phyloP scores from a whole-genome alignment of 2,797 vertebrate genomes.

The Lateolabrax maculatus region DNA sequence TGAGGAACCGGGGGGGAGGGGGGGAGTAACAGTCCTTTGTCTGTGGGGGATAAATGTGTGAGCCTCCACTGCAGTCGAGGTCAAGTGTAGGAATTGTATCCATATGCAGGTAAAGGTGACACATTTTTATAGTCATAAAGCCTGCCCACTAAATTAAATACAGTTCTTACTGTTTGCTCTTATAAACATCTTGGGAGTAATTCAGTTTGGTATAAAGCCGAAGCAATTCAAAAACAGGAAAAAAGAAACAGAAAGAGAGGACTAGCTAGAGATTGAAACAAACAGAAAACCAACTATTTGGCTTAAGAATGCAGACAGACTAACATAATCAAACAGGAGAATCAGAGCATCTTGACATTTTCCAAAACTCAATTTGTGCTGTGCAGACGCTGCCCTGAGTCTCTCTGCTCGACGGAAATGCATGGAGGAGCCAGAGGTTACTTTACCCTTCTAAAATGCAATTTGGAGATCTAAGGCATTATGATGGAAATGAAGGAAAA shows the following conservation, averaged over 20 bases:
- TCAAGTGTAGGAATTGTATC: background rate
- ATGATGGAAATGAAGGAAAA: background rate
- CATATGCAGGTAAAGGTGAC: background rate
- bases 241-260: constrained; percentile 6
- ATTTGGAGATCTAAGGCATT: constrained; percentile 9
- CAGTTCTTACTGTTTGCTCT: background rate
- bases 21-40: background rate
- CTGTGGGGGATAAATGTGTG: constrained; percentile 22
- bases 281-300: constrained; percentile 62
- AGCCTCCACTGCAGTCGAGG: background rate
- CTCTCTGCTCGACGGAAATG: constrained; percentile 54
- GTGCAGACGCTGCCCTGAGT: constrained; percentile 57
- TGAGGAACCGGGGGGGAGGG: background rate
- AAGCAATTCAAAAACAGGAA: constrained; percentile 5
- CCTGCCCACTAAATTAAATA: background rate
- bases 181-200: no score
- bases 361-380: constrained; percentile 78
- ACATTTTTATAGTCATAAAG: background rate
- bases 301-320: constrained; percentile 63
- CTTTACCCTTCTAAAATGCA: constrained; percentile 15
- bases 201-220: background rate
- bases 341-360: constrained; percentile 74
- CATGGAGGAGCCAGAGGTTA: constrained; percentile 31
- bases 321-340: constrained; percentile 69
- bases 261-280: constrained; percentile 23